A percentile compares a stretch with the other conserved stretches of the same genome.
phyloP scores from a whole-genome alignment of 2,888 invertebrate species.

The Meliscaeva auricollis region DNA sequence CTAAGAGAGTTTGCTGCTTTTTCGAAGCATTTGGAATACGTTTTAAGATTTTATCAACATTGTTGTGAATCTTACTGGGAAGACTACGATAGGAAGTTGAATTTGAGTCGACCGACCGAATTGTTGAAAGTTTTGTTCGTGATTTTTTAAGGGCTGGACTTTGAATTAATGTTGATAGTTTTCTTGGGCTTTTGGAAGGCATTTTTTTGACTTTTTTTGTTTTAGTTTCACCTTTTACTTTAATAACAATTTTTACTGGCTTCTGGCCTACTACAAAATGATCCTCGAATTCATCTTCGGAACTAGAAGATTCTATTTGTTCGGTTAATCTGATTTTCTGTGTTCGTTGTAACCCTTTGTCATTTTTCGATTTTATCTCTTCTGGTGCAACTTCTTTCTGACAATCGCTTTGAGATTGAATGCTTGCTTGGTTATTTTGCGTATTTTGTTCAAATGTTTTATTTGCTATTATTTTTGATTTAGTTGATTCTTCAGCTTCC shows the following conservation, averaged over 20 bases:
- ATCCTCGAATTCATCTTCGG: conserved; percentile 37
- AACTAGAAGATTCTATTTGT: conserved; percentile 16
- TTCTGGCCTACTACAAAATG: conserved; percentile 29
- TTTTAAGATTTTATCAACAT: conserved; percentile 51
- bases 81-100: conserved; percentile 71
- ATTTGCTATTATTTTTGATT: background rate
- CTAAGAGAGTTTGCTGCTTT: background rate
- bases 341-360: background rate
- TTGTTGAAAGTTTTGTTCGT: conserved; percentile 14
- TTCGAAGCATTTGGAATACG: background rate
- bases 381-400: background rate
- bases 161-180: conserved; percentile 74
- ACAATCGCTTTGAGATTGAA: background rate
- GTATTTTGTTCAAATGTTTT: background rate
- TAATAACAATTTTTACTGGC: conserved; percentile 81
- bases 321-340: background rate
- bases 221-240: conserved; percentile 78
- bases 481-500: background rate
- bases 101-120: conserved; percentile 41
- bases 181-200: conserved; percentile 76
- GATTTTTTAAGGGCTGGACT: conserved; percentile 49
- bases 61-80: conserved; percentile 50
- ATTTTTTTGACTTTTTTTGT: conserved; percentile 74
- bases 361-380: background rate
- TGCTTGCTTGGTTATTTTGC: background rate